Percentiles rank a stretch among this genome's conserved stretches.
phyloP scores from a whole-genome alignment of 1,140 invertebrate genomes.

The Magallana gigas region DNA sequence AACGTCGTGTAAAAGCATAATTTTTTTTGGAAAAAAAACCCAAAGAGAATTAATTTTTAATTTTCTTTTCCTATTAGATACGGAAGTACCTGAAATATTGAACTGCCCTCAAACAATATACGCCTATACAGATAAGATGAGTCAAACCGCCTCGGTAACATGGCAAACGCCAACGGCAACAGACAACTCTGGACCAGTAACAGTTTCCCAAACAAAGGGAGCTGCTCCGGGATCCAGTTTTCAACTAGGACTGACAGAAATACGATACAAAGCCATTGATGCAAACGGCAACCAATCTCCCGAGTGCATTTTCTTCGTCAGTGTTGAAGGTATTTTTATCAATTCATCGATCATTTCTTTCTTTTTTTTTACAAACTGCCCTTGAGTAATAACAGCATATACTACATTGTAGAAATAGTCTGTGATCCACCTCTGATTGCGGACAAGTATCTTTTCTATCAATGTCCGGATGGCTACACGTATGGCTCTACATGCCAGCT shows the following conservation, averaged over 20 bases:
- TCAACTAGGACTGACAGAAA: slow-evolving; percentile 2
- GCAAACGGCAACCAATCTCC: not conserved
- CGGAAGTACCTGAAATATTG: slow-evolving; percentile 14
- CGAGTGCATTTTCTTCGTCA: slow-evolving; percentile 25
- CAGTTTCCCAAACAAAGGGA: slow-evolving; percentile 22
- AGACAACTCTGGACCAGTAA: slow-evolving; percentile 38
- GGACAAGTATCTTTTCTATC: slow-evolving; percentile 21
- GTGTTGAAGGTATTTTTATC: slow-evolving; percentile 31
- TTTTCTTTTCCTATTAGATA: not conserved
- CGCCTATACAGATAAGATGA: slow-evolving; percentile 29
- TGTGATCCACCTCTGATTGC: slow-evolving; percentile 42
- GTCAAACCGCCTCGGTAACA: not conserved
- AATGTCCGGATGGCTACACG: slow-evolving; percentile 29
- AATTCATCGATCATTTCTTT: too few species aligned
- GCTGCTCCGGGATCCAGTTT: not conserved
- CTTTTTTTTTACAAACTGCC: too few species aligned
- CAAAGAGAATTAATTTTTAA: not conserved
- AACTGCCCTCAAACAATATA: slow-evolving; percentile 31
- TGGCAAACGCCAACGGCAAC: not conserved
- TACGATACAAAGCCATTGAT: slow-evolving; percentile 31
- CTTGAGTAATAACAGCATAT: too few species aligned
- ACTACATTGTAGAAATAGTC: slow-evolving; percentile 15
- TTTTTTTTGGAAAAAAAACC: too few species aligned
- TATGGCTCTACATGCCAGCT: slow-evolving; percentile 44
- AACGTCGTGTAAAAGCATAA: too few species aligned